These are phyloP conservation scores for Euproctis similis DNA, from an alignment of 2,888 invertebrate genomes.

Conservation along the genomic window DNA sequence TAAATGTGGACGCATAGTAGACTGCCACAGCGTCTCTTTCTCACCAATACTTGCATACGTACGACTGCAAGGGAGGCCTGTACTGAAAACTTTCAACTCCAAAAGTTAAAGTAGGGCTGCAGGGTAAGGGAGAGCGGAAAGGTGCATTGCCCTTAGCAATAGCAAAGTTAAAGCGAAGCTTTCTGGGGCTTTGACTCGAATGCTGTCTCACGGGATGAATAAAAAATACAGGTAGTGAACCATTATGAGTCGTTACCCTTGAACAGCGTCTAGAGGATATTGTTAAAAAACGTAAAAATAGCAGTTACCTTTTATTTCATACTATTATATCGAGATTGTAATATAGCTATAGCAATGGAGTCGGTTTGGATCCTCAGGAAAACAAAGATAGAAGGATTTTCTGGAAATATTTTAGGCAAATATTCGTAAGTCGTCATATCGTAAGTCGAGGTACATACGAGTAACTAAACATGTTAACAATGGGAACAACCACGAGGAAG, in stretches of 20 bases:
- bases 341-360: too few relatives aligned
- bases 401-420: too few relatives aligned
- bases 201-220: slow-evolving; percentile 50
- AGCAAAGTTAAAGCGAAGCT: slow-evolving; percentile 56
- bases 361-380: too few relatives aligned
- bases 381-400: too few relatives aligned
- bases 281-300: slow-evolving; percentile 22
- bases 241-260: slow-evolving; percentile 68
- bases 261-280: slow-evolving; percentile 63
- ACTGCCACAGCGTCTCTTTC: slow-evolving; percentile 65
- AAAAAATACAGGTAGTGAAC: slow-evolving; percentile 71
- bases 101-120: slow-evolving; percentile 70
- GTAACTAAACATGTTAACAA: too few relatives aligned
- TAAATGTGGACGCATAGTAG: slow-evolving; percentile 46
- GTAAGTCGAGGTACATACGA: too few relatives aligned
- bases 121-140: slow-evolving; percentile 71
- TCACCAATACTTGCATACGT: slow-evolving; percentile 38
- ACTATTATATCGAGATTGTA: too few relatives aligned
- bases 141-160: slow-evolving; percentile 70
- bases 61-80: slow-evolving; percentile 48
- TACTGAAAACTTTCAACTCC: slow-evolving; percentile 50
- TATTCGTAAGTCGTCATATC: too few relatives aligned
- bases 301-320: too few relatives aligned
- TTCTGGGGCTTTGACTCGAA: slow-evolving; percentile 65
- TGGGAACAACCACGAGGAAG: too few relatives aligned